Evolutionary conservation across 2,113 vertebrate species (phyloP).

Genomic region (Orientallactaga bullata): DNA sequence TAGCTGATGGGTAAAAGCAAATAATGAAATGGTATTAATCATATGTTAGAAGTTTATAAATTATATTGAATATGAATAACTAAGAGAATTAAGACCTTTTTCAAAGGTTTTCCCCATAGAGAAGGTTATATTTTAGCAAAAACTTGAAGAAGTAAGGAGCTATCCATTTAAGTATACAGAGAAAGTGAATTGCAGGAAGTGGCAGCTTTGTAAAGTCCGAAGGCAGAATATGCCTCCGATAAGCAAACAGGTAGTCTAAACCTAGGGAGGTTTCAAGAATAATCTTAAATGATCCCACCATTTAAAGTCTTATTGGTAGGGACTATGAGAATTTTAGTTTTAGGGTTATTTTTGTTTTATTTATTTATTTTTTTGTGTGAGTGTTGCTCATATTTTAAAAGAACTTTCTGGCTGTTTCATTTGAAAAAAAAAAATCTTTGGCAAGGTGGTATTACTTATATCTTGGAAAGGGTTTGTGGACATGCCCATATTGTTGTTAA

Average conservation of each 20-base stretch:
- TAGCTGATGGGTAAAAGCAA: not conserved
- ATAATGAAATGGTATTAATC: not conserved
- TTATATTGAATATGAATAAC: not conserved
- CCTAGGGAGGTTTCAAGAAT: not conserved
- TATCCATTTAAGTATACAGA: not conserved
- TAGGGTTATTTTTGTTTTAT: too few relatives aligned
- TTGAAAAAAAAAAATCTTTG: too few relatives aligned
- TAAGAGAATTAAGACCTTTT: not conserved
- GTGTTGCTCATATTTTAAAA: not conserved
- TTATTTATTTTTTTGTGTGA: too few relatives aligned
- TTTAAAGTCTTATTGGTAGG: not conserved
- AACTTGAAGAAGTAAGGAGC: not conserved
- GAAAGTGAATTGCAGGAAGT: not conserved
- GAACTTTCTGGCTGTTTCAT: not conserved
- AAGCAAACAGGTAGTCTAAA: not conserved
- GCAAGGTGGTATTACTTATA: too few relatives aligned
- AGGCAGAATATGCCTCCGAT: rapidly evolving
- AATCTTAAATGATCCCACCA: not conserved
- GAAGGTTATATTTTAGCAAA: not conserved
- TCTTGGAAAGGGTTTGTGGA: too few relatives aligned
- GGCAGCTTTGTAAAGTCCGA: not conserved
- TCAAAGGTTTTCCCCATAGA: not conserved
- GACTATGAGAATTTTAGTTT: not conserved
- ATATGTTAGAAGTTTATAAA: not conserved
- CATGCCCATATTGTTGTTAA: too few relatives aligned